Evolutionary conservation across 2,888 invertebrate genomes (phyloP), one percentile per base, ranked within the genome.

Genomic region (Papilio gigon): DNA sequence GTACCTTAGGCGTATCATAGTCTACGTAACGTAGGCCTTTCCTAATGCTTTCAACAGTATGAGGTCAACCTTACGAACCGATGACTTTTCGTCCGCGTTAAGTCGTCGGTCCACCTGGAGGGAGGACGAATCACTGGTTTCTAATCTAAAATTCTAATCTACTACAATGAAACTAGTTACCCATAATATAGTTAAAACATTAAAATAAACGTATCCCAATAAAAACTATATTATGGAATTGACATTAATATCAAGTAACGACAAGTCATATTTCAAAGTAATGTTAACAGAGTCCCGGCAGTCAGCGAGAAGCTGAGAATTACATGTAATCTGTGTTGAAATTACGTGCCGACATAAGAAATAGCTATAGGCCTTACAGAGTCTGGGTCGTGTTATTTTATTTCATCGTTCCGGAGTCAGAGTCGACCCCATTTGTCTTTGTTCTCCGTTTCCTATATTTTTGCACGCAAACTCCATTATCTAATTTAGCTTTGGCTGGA

Each of bases 391-490:
- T 84, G 84, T 87, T 89, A 90, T 88, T 90, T 90, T 89, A 89
- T 90, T 89, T 86, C 83, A 85, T 83, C 84, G 81, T 85, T 88
- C 83, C 87, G 85, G 85, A 87, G 84, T 85, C 86, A 87, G 81
- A 88, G 86, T 84, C 86, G 88, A 84, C 86, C 87, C 88, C 91
- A 91, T 91, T 91, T 90, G 90, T 91, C 91, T 91, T 90, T 92
- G 91, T 92, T 92, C 89, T 87, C 85, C 85, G 89, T 89, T 91
- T 91, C 89, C 90, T 92, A 91, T 92, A 90, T 91, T 92, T 92
- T 92, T 90, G 91, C 91, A 91, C 91, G 90, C 90, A 90, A 91
- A 92, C 89, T 91, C 91, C 91, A 92, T 92, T 92, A 92, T 91
- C 90, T 92, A 92, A 92, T 92, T 92, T 92, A 89, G 90, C 90